Percentiles rank a stretch among this genome's conserved stretches.
Conservation (phyloP, 2,113 vertebrate species). For the Edolisoma coerulescens region DNA sequence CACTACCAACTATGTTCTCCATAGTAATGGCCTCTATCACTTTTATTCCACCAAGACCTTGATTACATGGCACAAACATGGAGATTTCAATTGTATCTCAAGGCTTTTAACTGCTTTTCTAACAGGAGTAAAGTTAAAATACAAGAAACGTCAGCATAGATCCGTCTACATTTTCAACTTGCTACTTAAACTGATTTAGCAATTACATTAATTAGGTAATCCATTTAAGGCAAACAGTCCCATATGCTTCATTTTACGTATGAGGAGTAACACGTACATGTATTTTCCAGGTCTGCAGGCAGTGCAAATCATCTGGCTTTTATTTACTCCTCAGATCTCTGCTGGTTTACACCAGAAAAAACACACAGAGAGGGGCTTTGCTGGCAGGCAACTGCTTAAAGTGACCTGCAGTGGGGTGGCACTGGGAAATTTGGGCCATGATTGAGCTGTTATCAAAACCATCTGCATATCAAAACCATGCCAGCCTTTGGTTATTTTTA, state of each 20-base stretch:
- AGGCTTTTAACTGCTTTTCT: background rate
- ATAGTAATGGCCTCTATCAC: background rate
- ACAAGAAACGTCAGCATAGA: background rate
- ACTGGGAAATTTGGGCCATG: background rate
- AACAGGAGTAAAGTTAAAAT: background rate
- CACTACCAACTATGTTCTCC: background rate
- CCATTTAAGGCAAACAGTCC: background rate
- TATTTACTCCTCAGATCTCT: constrained; percentile 2
- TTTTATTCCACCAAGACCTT: background rate
- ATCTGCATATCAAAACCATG: background rate
- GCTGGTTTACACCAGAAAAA: background rate
- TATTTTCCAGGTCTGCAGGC: background rate
- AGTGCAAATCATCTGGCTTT: background rate
- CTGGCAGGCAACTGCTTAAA: background rate
- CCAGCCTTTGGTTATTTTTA: background rate
- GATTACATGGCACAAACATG: background rate
- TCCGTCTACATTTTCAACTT: background rate
- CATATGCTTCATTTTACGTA: background rate
- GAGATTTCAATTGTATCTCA: background rate
- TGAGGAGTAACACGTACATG: background rate
- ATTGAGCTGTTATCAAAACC: background rate
- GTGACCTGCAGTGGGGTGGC: background rate
- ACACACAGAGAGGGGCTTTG: background rate
- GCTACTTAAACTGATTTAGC: background rate
- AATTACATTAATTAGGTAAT: constrained; percentile 9